Evolutionary conservation across 2,888 invertebrate genomes (phyloP).

Genomic region (Linyphia triangularis): DNA sequence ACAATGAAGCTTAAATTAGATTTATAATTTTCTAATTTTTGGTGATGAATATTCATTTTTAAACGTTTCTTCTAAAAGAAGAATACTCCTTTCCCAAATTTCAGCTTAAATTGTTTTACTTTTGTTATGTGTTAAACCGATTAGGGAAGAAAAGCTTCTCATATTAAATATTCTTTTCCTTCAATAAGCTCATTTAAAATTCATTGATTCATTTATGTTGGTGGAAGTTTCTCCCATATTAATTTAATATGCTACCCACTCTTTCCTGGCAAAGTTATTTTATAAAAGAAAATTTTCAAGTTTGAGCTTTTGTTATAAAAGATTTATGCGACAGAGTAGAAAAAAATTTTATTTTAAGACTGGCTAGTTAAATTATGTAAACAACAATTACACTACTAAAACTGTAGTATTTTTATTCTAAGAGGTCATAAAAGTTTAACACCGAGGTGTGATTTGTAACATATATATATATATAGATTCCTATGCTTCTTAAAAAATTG

Average conservation of each 20-base stretch:
- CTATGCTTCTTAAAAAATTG: no score
- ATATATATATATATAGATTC: no score
- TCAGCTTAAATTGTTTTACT: not conserved
- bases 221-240: conserved; percentile 7
- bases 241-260: conserved; percentile 4
- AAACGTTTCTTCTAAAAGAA: no score
- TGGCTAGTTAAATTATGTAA: not conserved
- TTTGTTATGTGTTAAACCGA: conserved; percentile 15
- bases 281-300: not conserved
- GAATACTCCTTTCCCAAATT: not conserved
- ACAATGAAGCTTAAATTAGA: no score
- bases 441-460: no score
- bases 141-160: not conserved
- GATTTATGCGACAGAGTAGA: not conserved
- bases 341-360: not conserved
- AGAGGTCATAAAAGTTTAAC: no score
- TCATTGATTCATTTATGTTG: conserved; percentile 39
- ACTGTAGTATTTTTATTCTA: no score
- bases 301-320: not conserved
- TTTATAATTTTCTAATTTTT: no score
- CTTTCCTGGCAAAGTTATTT: not conserved
- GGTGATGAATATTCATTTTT: no score
- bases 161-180: not conserved
- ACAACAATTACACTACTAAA: not conserved
- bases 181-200: conserved; percentile 43